Conservation (phyloP, 2,113 vertebrate genomes). For the Saimiri boliviensis region DNA sequence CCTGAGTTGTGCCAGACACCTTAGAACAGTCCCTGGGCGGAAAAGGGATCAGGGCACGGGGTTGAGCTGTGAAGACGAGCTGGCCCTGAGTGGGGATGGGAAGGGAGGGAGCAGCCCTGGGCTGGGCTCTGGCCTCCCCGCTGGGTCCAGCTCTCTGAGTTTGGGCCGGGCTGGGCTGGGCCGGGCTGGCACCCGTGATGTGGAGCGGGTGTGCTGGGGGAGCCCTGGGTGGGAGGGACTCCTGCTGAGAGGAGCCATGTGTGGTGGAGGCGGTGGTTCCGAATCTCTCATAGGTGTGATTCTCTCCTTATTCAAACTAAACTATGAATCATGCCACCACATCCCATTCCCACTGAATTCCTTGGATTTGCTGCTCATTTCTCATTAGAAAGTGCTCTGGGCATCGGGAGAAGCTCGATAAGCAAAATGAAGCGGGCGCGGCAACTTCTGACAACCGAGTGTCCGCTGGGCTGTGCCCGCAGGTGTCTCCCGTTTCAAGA, state of each 20-base stretch:
- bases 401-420: not conserved
- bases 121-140: not conserved
- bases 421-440: not conserved
- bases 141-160: not conserved
- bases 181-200: not conserved
- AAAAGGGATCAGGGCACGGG: not conserved
- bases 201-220: rapidly evolving
- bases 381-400: not conserved
- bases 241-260: not conserved
- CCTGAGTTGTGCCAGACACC: no score
- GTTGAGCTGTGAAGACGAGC: not conserved
- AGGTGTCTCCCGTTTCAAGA: not conserved
- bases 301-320: not conserved
- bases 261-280: not conserved
- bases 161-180: not conserved
- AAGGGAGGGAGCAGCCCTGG: not conserved
- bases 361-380: not conserved
- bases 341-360: not conserved
- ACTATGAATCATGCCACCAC: not conserved
- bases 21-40: not conserved
- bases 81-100: not conserved
- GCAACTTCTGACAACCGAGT: not conserved
- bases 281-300: not conserved
- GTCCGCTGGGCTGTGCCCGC: not conserved
- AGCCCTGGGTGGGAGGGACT: not conserved